phyloP scores from a whole-genome alignment of 2,113 vertebrate genomes.

The Saimiri boliviensis region DNA sequence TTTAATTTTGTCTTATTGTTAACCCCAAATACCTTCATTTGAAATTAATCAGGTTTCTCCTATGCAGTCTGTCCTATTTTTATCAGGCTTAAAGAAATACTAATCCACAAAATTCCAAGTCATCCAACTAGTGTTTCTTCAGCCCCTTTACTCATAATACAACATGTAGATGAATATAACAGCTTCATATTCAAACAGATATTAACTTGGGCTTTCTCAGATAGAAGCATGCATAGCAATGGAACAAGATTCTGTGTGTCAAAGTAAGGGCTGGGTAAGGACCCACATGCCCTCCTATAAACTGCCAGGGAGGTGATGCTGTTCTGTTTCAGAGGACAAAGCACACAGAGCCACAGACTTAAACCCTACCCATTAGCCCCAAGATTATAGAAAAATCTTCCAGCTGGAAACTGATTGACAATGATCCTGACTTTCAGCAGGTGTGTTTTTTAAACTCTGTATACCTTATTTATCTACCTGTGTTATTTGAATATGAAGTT shows the following conservation, averaged over 20 bases:
- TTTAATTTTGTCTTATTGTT: background rate
- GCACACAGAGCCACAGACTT: background rate
- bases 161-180: too few relatives aligned
- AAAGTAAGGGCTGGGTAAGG: background rate
- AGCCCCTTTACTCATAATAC: background rate
- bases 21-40: background rate
- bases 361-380: background rate
- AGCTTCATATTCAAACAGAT: background rate
- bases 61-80: background rate
- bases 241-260: background rate
- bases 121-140: background rate
- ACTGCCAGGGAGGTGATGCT: too few relatives aligned
- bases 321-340: background rate
- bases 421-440: background rate
- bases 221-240: background rate
- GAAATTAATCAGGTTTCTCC: background rate
- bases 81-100: background rate
- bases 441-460: background rate
- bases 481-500: conserved; percentile 5
- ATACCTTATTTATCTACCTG: background rate
- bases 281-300: background rate
- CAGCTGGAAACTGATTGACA: background rate
- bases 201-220: background rate
- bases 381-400: background rate
- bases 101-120: background rate